Evolutionary conservation across 2,888 invertebrate species (phyloP).

Genomic region (Phengaris arion): DNA sequence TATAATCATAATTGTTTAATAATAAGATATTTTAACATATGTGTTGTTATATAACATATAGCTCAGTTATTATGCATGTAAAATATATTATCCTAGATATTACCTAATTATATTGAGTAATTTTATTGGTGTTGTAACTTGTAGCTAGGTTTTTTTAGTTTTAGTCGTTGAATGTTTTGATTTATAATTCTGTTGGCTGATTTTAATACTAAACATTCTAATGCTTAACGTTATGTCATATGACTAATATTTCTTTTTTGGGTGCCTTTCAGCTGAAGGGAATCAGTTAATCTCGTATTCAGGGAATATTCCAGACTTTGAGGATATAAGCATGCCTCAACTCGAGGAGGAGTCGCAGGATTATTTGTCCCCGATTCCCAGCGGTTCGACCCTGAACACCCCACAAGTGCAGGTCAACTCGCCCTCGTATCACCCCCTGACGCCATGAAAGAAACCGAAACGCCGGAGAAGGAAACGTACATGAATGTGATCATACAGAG

Average conservation of each 20-base stretch:
- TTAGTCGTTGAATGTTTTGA: neutral
- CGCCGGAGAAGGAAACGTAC: neutral
- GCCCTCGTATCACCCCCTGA: constrained; percentile 53
- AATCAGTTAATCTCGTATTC: constrained; percentile 79
- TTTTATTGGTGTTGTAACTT: neutral
- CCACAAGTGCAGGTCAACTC: constrained; percentile 60
- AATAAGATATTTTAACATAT: constrained; percentile 4
- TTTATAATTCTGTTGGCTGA: neutral
- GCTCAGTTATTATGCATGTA: constrained; percentile 18
- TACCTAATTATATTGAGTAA: constrained; percentile 2
- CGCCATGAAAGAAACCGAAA: constrained; percentile 49
- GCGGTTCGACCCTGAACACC: constrained; percentile 63
- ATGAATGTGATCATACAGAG: neutral
- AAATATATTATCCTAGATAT: constrained; percentile 26
- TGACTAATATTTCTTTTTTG: constrained; percentile 40
- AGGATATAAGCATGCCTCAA: constrained; percentile 69
- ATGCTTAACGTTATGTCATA: constrained; percentile 27
- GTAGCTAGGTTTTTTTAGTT: neutral
- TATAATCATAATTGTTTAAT: neutral
- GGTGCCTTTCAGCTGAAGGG: constrained; percentile 73
- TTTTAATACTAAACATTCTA: neutral
- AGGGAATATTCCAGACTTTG: constrained; percentile 78
- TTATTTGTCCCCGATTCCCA: constrained; percentile 49
- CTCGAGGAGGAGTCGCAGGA: constrained; percentile 64
- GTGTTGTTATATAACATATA: neutral